Percentiles rank a stretch among this genome's conserved stretches.
phyloP scores from a whole-genome alignment of 2,888 invertebrate genomes.

The Maniola hyperantus region DNA sequence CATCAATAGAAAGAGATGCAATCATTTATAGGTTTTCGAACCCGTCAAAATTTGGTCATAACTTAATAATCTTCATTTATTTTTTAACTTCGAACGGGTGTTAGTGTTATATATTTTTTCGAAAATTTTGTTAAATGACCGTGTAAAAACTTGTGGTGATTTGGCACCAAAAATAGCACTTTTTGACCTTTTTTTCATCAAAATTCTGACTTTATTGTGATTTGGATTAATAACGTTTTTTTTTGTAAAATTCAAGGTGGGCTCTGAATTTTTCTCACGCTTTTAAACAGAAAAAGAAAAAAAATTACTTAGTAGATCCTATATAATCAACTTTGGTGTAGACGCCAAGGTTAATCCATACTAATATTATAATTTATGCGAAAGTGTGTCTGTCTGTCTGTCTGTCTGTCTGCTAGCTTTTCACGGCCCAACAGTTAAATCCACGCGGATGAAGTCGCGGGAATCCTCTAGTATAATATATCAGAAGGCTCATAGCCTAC shows the following conservation, averaged over 20 bases:
- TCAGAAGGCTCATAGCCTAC: too few relatives aligned
- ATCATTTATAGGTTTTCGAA: slow-evolving; percentile 43
- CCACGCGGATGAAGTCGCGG: too few relatives aligned
- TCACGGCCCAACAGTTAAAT: too few relatives aligned
- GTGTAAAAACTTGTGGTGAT: slow-evolving; percentile 65
- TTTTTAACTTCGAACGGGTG: slow-evolving; percentile 49
- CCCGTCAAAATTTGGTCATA: slow-evolving; percentile 53
- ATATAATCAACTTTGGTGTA: too few relatives aligned
- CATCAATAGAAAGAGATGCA: slow-evolving; percentile 32
- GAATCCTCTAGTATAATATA: too few relatives aligned
- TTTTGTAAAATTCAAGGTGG: slow-evolving; percentile 32
- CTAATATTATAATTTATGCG: too few relatives aligned
- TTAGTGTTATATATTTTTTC: slow-evolving; percentile 50
- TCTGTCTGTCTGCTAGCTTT: too few relatives aligned
- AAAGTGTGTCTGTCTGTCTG: too few relatives aligned
- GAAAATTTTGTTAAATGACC: slow-evolving; percentile 54
- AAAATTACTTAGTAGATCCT: too few relatives aligned
- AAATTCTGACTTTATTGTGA: slow-evolving; percentile 55
- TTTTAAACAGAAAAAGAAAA: too few relatives aligned
- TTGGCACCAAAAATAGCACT: slow-evolving; percentile 64
- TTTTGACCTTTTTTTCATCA: slow-evolving; percentile 52
- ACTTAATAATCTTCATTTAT: slow-evolving; percentile 66
- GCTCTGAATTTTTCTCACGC: background rate
- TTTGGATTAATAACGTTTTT: slow-evolving; percentile 49
- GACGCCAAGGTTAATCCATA: too few relatives aligned